These are phyloP conservation scores for Balearica regulorum DNA, from an alignment of 2,797 vertebrate species.

Conservation along the genomic window DNA sequence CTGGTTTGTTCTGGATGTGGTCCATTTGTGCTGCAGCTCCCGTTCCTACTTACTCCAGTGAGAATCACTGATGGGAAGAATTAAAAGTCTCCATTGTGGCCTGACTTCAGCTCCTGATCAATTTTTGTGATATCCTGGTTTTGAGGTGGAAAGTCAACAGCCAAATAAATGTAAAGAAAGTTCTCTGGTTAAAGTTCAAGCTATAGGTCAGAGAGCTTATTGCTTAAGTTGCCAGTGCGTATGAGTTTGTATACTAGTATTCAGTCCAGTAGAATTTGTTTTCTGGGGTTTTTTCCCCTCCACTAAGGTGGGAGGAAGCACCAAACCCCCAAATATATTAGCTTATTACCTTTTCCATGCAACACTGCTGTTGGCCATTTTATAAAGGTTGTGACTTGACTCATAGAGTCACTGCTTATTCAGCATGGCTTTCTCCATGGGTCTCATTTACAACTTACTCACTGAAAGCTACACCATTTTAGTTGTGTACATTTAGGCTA, in stretches of 20 bases:
- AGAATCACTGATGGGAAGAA: background rate
- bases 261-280: background rate
- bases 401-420: background rate
- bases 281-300: background rate
- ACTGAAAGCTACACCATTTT: background rate
- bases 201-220: background rate
- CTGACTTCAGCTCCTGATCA: background rate
- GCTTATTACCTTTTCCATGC: background rate
- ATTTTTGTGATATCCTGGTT: background rate
- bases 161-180: background rate
- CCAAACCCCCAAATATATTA: background rate
- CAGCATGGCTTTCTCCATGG: background rate
- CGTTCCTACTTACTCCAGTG: background rate
- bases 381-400: background rate
- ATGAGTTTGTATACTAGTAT: background rate
- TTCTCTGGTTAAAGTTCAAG: background rate
- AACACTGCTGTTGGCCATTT: background rate
- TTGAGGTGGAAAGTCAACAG: background rate
- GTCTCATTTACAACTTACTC: background rate
- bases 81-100: background rate
- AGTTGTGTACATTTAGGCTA: background rate
- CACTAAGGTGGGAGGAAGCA: background rate
- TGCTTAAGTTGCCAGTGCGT: background rate
- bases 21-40: background rate
- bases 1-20: background rate